Evolutionary conservation across 2,113 vertebrate species (phyloP).

Genomic region (Marcusenius ussheri): DNA sequence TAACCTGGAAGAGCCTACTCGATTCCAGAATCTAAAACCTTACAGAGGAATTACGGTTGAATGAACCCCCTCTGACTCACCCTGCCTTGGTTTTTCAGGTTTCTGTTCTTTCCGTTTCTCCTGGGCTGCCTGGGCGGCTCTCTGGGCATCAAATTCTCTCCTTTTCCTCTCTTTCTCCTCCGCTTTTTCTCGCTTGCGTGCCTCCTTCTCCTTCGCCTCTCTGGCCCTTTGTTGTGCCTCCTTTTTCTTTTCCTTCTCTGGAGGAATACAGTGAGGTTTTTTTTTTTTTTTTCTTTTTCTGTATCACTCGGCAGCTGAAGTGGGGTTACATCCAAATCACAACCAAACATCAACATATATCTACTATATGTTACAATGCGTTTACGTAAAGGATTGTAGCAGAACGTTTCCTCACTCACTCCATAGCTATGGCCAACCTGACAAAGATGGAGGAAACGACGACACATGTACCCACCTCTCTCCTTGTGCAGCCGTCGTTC

Average conservation of each 20-base stretch:
- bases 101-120: constrained; percentile 76
- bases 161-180: constrained; percentile 89
- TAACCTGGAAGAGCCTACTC: background rate
- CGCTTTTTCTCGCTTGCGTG: constrained; percentile 82
- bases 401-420: background rate
- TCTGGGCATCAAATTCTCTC: constrained; percentile 81
- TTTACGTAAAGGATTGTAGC: background rate
- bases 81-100: constrained; percentile 70
- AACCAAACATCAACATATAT: background rate
- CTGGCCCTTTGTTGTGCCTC: constrained; percentile 79
- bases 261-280: background rate
- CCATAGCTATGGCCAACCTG: background rate
- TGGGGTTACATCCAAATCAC: background rate
- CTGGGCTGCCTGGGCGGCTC: constrained; percentile 56
- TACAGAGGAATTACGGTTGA: background rate
- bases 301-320: background rate
- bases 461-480: constrained; percentile 46
- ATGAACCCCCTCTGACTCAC: constrained; percentile 45
- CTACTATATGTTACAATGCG: background rate
- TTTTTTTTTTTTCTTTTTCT: background rate
- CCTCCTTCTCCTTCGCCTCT: constrained; percentile 79
- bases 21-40: background rate
- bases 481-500: constrained; percentile 78
- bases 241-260: constrained; percentile 82
- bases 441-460: background rate